Evolutionary conservation across 2,888 invertebrate genomes (phyloP).

Genomic region (Psylliodes chrysocephalus): DNA sequence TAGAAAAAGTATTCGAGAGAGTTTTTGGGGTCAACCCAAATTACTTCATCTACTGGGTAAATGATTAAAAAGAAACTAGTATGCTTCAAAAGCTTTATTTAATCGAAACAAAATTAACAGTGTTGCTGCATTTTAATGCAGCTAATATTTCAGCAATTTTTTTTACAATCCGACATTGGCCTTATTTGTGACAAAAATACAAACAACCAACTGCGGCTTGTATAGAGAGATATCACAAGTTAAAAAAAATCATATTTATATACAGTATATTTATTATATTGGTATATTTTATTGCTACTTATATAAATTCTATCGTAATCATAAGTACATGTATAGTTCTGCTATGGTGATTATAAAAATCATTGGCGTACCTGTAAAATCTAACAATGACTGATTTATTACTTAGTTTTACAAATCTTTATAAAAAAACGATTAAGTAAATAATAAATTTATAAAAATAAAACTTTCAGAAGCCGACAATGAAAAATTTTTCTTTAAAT

Average conservation of each 20-base stretch:
- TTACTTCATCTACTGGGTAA: not conserved
- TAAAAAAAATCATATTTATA: constrained; percentile 43
- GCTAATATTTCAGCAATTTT: constrained; percentile 35
- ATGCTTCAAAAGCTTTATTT: constrained; percentile 40
- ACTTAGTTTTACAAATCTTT: no score
- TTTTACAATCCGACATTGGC: constrained; percentile 34
- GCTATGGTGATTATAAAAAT: constrained; percentile 9
- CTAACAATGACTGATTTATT: no score
- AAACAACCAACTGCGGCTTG: constrained; percentile 38
- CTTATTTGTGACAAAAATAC: constrained; percentile 40
- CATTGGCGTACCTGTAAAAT: not conserved
- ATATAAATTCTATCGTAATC: constrained; percentile 41
- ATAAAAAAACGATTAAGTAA: no score
- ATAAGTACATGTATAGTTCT: constrained; percentile 33
- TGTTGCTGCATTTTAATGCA: constrained; percentile 35
- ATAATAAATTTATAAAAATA: no score
- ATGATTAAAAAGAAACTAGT: constrained; percentile 16
- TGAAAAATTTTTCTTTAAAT: no score
- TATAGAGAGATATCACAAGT: constrained; percentile 40
- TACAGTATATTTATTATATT: constrained; percentile 33
- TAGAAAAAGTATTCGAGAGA: no score
- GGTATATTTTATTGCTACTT: constrained; percentile 38
- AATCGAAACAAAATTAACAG: constrained; percentile 37
- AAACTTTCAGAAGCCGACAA: no score
- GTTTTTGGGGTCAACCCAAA: no score